These are phyloP conservation scores for Poeciliopsis prolifica DNA, from an alignment of 2,113 vertebrate species.

Conservation along the genomic window DNA sequence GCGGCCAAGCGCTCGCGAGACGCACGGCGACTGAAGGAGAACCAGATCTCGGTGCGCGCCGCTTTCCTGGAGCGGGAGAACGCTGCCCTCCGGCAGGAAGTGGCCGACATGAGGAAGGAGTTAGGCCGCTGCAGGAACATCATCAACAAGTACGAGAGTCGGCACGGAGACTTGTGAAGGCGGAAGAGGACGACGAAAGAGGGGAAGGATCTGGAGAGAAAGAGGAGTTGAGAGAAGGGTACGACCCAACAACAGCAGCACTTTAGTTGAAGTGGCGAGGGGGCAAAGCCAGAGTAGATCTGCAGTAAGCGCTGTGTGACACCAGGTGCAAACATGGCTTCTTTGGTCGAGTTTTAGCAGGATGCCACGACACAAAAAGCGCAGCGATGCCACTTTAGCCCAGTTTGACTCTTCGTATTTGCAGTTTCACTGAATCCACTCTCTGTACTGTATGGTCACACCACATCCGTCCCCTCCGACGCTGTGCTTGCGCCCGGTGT, in stretches of 20 bases:
- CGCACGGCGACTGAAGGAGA: slow-evolving; percentile 95
- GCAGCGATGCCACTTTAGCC: slow-evolving; percentile 20
- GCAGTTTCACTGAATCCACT: slow-evolving; percentile 43
- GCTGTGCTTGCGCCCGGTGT: slow-evolving; percentile 53
- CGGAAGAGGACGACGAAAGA: slow-evolving; percentile 9
- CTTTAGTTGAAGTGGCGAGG: slow-evolving; percentile 67
- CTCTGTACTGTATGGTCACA: slow-evolving; percentile 50
- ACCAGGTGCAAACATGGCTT: slow-evolving; percentile 47
- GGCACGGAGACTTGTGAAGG: slow-evolving; percentile 90
- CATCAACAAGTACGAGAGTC: slow-evolving; percentile 94
- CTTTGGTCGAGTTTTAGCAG: slow-evolving; percentile 6
- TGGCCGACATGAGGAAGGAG: slow-evolving; percentile 96
- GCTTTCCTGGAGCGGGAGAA: slow-evolving; percentile 98
- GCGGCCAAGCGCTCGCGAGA: slow-evolving; percentile 96
- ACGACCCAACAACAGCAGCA: slow-evolving; percentile 66
- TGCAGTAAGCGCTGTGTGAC: slow-evolving; percentile 56
- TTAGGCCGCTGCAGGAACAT: slow-evolving; percentile 96
- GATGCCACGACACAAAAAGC: slow-evolving; percentile 34
- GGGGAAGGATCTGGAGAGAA: slow-evolving; percentile 4
- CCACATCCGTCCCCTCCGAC: slow-evolving; percentile 30
- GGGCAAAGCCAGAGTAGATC: slow-evolving; percentile 50
- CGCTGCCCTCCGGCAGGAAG: slow-evolving; percentile 91
- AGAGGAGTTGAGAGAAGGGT: slow-evolving; percentile 32
- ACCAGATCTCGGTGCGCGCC: slow-evolving; percentile 98
- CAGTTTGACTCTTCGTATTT: slow-evolving; percentile 33